Evolutionary conservation across 2,888 invertebrate genomes (phyloP).

Genomic region (Polyommatus icarus): DNA sequence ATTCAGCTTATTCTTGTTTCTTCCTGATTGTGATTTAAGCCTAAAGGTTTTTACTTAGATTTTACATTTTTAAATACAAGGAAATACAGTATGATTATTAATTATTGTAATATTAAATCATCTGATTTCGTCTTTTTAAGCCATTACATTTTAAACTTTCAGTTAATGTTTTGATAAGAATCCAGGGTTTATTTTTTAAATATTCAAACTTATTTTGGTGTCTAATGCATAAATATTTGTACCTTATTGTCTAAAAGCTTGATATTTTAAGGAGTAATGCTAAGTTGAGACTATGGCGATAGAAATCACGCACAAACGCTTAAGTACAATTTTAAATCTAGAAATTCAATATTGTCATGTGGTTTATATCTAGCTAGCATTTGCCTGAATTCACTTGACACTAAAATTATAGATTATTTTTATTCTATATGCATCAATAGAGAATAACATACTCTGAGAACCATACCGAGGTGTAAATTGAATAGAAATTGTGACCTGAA

Average conservation of each 20-base stretch:
- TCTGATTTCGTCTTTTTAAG: neutral
- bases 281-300: neutral
- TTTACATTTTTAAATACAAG: no score
- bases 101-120: no score
- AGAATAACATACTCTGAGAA: neutral
- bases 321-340: neutral
- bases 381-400: neutral
- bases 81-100: no score
- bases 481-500: neutral
- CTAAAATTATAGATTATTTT: neutral
- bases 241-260: slow-evolving; percentile 28
- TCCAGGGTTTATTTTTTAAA: neutral
- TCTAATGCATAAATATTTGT: slow-evolving; percentile 20
- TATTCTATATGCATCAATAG: no score
- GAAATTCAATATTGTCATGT: no score
- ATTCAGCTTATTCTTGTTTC: neutral
- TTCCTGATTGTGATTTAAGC: neutral
- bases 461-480: neutral
- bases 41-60: neutral
- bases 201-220: neutral
- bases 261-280: slow-evolving; percentile 30
- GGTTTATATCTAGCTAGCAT: no score
- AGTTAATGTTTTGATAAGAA: neutral
- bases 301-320: neutral
- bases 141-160: neutral